phyloP scores from a whole-genome alignment of 2,888 invertebrate genomes.

The Eucera pruinosa region DNA sequence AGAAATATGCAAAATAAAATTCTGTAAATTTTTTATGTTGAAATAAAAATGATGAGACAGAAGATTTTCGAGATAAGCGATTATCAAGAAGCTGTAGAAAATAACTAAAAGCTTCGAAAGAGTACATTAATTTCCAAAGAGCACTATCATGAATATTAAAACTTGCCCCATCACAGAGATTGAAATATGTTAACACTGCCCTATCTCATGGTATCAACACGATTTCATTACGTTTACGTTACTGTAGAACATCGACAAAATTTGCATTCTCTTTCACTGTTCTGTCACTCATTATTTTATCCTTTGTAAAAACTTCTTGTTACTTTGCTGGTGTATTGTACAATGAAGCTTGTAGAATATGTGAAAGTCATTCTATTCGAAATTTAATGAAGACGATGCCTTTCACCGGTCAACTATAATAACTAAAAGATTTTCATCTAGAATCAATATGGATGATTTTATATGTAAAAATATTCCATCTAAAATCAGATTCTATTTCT shows the following conservation, averaged over 20 bases:
- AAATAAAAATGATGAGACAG: background rate
- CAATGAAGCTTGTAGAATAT: no score
- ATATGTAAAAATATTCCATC: no score
- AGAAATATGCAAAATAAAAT: no score
- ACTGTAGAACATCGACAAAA: background rate
- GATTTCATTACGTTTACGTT: background rate
- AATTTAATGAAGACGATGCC: no score
- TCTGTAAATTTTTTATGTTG: no score
- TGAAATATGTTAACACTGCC: background rate
- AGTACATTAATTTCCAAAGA: conserved; percentile 3
- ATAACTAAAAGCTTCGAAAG: background rate
- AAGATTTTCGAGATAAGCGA: background rate
- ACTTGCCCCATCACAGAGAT: background rate
- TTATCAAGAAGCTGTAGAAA: background rate
- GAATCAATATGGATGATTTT: no score
- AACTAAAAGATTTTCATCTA: no score
- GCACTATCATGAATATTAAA: background rate
- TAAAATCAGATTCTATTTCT: no score
- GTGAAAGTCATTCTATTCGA: no score
- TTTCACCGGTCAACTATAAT: no score
- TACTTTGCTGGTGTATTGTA: no score
- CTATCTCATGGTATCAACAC: background rate
- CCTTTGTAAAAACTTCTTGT: background rate
- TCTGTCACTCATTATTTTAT: background rate
- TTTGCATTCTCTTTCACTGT: background rate